phyloP scores from a whole-genome alignment of 2,113 vertebrate species.

The Myocastor coypus region DNA sequence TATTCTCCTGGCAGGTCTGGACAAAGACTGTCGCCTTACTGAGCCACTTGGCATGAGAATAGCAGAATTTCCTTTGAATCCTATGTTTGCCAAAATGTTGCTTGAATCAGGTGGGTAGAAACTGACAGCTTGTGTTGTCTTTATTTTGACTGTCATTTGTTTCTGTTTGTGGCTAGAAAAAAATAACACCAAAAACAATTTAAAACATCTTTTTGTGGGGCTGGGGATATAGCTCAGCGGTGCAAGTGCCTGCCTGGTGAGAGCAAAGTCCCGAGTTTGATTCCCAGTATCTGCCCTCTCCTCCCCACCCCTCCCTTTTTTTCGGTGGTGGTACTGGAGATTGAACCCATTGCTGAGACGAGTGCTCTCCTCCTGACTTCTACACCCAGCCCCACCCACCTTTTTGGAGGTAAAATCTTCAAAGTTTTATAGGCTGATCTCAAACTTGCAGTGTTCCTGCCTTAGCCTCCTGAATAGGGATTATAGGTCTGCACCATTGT shows the following conservation, averaged over 20 bases:
- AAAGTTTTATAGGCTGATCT: not conserved
- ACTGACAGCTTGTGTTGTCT: not conserved
- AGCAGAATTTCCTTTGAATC: conserved; percentile 98
- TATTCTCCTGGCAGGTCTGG: conserved; percentile 89
- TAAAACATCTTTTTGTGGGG: not conserved
- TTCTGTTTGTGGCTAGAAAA: not conserved
- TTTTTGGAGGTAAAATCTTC: not conserved
- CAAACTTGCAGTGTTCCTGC: not conserved
- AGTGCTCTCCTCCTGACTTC: not conserved
- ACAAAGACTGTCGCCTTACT: conserved; percentile 96
- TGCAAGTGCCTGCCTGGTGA: no score
- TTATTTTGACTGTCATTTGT: not conserved
- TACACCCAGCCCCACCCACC: not conserved
- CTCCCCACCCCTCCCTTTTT: no score
- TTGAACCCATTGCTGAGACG: not conserved
- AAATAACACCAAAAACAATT: not conserved
- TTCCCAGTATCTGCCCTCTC: no score
- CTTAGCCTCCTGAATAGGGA: not conserved
- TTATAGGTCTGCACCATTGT: not conserved
- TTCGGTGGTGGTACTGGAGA: not conserved
- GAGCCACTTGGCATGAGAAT: conserved; percentile 96
- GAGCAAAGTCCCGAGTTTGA: no score
- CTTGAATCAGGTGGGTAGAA: conserved; percentile 93
- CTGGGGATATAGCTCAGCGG: no score
- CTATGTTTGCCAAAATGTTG: conserved; percentile 99